Percentiles rank a stretch among this genome's conserved stretches.
These are phyloP conservation scores for Alethe castanea DNA, from an alignment of 2,113 vertebrate genomes.

Conservation along the genomic window DNA sequence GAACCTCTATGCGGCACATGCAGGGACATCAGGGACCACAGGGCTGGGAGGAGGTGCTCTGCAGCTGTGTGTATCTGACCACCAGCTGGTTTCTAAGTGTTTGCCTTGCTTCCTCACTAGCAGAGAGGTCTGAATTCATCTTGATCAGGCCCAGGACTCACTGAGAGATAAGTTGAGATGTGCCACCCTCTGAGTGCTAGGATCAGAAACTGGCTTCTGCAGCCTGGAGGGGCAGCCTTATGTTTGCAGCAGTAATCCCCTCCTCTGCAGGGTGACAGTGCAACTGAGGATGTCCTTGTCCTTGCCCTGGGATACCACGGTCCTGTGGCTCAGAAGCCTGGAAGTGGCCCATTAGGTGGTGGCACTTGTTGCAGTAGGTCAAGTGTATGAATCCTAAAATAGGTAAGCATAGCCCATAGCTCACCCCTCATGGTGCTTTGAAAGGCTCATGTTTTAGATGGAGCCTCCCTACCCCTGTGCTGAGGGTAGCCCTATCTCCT, in stretches of 20 bases:
- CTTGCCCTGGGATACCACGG: background rate
- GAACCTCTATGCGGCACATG: rapidly evolving
- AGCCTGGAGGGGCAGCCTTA: background rate
- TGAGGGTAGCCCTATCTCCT: background rate
- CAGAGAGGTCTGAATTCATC: background rate
- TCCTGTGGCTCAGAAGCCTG: background rate
- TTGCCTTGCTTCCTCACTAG: background rate
- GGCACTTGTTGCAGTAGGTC: background rate
- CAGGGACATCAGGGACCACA: background rate
- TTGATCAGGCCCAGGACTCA: background rate
- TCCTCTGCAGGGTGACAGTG: background rate
- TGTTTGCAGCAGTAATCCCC: background rate
- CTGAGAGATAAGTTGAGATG: background rate
- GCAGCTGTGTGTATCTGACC: background rate
- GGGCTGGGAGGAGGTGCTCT: background rate
- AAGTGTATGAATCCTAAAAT: background rate
- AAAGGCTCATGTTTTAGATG: background rate
- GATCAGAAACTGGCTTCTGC: background rate
- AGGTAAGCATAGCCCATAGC: background rate
- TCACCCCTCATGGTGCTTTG: background rate
- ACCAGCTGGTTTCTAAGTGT: background rate
- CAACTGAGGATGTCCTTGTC: background rate
- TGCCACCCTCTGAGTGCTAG: background rate
- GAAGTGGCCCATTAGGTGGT: background rate
- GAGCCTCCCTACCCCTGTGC: background rate